Evolutionary conservation across 2,113 vertebrate genomes (phyloP).

Genomic region (Puffinus mauretanicus): DNA sequence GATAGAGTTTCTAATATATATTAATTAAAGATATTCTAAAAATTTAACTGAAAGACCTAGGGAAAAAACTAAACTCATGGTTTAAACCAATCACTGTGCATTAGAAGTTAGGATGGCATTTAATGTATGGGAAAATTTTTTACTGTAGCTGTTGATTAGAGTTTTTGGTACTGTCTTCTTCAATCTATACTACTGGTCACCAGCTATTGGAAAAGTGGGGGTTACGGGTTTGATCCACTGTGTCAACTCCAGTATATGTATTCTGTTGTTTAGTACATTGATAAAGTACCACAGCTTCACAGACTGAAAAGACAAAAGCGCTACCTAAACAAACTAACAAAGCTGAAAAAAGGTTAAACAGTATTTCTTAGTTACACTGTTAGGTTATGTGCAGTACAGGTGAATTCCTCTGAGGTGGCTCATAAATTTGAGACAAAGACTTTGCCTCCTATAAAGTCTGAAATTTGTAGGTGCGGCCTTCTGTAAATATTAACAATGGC

Average conservation of each 20-base stretch:
- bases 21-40: neutral
- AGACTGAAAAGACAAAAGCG: neutral
- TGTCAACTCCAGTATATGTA: neutral
- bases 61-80: neutral
- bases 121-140: neutral
- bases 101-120: neutral
- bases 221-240: neutral
- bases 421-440: slow-evolving; percentile 46
- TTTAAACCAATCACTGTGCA: neutral
- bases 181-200: neutral
- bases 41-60: neutral
- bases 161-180: neutral
- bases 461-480: slow-evolving; percentile 28
- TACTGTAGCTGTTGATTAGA: neutral
- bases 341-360: neutral
- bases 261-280: neutral
- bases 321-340: neutral
- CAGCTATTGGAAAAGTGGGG: neutral
- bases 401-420: slow-evolving; percentile 26
- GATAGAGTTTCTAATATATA: neutral
- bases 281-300: neutral
- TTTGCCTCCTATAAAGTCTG: slow-evolving; percentile 49
- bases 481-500: slow-evolving; percentile 56
- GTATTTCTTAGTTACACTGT: neutral
- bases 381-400: neutral